Conservation (phyloP, 2,888 invertebrate species). For the Arrhopalites spinosus region DNA sequence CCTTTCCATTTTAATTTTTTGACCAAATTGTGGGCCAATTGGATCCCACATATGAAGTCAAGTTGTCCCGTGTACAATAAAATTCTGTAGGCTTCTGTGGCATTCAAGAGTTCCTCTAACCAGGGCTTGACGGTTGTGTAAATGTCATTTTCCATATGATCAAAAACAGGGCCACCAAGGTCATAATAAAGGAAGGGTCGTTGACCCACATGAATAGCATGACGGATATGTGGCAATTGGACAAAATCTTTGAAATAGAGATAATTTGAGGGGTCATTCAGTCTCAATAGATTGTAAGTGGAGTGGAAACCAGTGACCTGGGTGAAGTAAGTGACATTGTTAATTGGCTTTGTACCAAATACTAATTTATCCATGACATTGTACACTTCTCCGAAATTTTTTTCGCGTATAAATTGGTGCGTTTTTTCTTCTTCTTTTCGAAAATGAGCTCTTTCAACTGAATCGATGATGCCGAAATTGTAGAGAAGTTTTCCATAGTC, state of each 20-base stretch:
- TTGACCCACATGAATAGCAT: constrained; percentile 84
- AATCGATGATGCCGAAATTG: constrained; percentile 75
- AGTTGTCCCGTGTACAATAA: constrained; percentile 88
- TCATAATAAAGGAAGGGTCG: constrained; percentile 66
- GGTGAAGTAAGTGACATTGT: constrained; percentile 66
- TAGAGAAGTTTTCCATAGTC: constrained; percentile 71
- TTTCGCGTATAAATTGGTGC: constrained; percentile 69
- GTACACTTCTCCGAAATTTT: constrained; percentile 72
- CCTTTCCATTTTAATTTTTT: constrained; percentile 72
- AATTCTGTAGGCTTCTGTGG: constrained; percentile 66
- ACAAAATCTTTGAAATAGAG: constrained; percentile 61
- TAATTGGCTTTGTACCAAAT: constrained; percentile 45
- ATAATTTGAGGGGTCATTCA: constrained; percentile 63
- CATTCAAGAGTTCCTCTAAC: constrained; percentile 70
- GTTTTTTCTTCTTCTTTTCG: constrained; percentile 66
- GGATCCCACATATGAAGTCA: constrained; percentile 77
- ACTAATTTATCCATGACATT: constrained; percentile 71
- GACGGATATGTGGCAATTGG: constrained; percentile 68
- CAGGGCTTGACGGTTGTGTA: constrained; percentile 77
- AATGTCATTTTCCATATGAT: constrained; percentile 73
- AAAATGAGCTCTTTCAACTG: constrained; percentile 59
- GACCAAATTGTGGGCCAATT: constrained; percentile 67
- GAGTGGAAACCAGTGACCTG: constrained; percentile 77
- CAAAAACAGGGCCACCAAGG: constrained; percentile 66
- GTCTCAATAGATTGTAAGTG: constrained; percentile 74